Base-by-base conservation (phyloP, 2,888 invertebrate species). In the Heliconius erato region DNA sequence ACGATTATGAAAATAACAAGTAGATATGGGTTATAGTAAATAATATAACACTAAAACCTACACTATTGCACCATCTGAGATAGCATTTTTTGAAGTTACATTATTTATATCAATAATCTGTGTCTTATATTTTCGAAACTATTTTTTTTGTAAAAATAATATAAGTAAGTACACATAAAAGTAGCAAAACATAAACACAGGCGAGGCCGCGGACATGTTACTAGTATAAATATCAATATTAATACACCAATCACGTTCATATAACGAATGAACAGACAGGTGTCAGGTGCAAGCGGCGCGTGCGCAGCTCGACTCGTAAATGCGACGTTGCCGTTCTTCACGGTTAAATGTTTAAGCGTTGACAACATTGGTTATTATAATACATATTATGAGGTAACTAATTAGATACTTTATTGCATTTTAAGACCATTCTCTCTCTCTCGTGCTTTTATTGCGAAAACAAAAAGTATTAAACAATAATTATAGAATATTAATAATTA, bases 281-380 rank as follows among this genome's bases (percentile, higher is more conserved):
- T 76, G 76, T 9, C 63, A 76, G 76, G 76, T 76, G 76, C 35
- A 76, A 35, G 11, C 54, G 54, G 78, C 63, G 78, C 78, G 67
- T 67, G 79, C 54, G 74, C 71, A 69, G 16, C 49, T 44, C n/a
- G 9, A 23, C 69, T 11, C 9, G 12, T 3, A 3, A 71, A 59
- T 71, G 85, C 84, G 85, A 82, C 83, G 86, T 86, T 86, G 85
- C 85, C 86, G 81, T 69, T 78, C 78, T 74, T 83, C 68, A 26
- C 80, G 49, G 32, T 54, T 65, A 72, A 3, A 44, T 72, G 54
- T 63, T 78, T 59, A 67, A 35, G 44, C 35, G 35, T 40, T 78
- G 40, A 67, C 28, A 44, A 49, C 28, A 32, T 35, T 63, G 0
- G 1, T 35, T 63, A 9, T 49, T 49, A 63, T 76, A 76, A 7